A percentile compares a stretch with the other conserved stretches of the same genome.
These are phyloP conservation scores for Drosophila phalerata DNA, from an alignment of 2,888 invertebrate species.

Conservation along the genomic window DNA sequence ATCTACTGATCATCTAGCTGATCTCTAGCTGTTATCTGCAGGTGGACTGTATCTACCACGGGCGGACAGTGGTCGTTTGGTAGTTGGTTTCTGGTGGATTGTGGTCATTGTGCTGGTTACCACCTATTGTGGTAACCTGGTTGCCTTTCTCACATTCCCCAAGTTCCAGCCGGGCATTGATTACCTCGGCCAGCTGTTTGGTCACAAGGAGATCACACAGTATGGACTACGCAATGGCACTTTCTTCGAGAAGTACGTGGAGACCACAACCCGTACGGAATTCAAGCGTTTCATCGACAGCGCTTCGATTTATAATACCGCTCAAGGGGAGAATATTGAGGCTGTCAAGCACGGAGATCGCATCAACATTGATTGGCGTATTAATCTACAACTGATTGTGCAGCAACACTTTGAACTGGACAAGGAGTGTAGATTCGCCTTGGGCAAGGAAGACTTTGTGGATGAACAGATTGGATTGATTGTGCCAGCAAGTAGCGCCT, in stretches of 20 bases:
- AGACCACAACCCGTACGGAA: conserved; percentile 79
- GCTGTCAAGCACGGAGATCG: conserved; percentile 89
- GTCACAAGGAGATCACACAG: conserved; percentile 87
- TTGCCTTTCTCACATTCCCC: conserved; percentile 96
- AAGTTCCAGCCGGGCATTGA: conserved; percentile 86
- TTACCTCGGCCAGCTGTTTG: conserved; percentile 84
- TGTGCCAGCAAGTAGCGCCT: conserved; percentile 91
- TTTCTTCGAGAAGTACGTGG: conserved; percentile 89
- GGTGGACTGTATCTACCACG: conserved; percentile 95
- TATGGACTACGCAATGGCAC: conserved; percentile 92
- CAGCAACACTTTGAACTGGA: conserved; percentile 88
- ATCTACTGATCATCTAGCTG: fast-evolving
- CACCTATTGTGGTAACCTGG: conserved; percentile 96
- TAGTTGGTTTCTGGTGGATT: conserved; percentile 97
- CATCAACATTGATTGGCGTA: conserved; percentile 93
- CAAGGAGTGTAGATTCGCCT: conserved; percentile 90
- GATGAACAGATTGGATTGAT: conserved; percentile 93
- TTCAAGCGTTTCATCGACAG: conserved; percentile 87
- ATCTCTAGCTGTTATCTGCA: conserved; percentile 78
- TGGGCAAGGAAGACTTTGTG: conserved; percentile 92
- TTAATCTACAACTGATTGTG: conserved; percentile 91
- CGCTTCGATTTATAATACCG: conserved; percentile 86
- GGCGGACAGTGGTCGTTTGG: conserved; percentile 93
- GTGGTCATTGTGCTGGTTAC: conserved; percentile 95
- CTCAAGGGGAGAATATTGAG: conserved; percentile 86